Conservation (phyloP, 2,888 invertebrate species). For the Antheraea yamamai region DNA sequence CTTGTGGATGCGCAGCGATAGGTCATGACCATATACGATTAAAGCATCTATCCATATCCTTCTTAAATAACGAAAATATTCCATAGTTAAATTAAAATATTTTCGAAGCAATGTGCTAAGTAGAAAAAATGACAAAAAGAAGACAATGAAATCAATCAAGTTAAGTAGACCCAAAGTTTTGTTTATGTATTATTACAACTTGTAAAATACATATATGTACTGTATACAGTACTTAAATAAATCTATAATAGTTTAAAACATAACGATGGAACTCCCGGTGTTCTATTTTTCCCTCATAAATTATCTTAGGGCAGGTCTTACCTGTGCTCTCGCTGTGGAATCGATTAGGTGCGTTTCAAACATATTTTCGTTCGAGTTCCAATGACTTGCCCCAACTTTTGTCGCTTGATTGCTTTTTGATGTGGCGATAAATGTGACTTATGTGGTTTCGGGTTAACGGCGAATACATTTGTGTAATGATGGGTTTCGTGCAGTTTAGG, state of each 20-base stretch:
- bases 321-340: slow-evolving; percentile 56
- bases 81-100: too few species aligned
- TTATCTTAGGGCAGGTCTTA: slow-evolving; percentile 57
- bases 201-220: slow-evolving; percentile 36
- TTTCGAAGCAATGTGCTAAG: too few species aligned
- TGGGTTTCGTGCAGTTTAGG: slow-evolving; percentile 67
- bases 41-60: too few species aligned
- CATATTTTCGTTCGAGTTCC: slow-evolving; percentile 56
- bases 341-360: slow-evolving; percentile 70
- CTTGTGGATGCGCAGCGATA: too few species aligned
- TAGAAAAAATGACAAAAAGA: too few species aligned
- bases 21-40: too few species aligned
- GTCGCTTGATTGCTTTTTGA: slow-evolving; percentile 80
- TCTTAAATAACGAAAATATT: too few species aligned
- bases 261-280: slow-evolving; percentile 43
- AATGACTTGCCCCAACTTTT: slow-evolving; percentile 70
- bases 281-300: slow-evolving; percentile 52
- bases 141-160: too few species aligned
- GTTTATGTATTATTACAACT: slow-evolving; percentile 22
- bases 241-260: slow-evolving; percentile 49
- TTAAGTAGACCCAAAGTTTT: too few species aligned
- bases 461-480: slow-evolving; percentile 69
- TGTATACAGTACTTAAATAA: slow-evolving; percentile 21
- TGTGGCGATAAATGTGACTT: slow-evolving; percentile 80
- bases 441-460: slow-evolving; percentile 72